Evolutionary conservation across 1,140 invertebrate genomes (phyloP), one percentile per base, ranked within the genome.

Genomic region (Melanaphis sacchari): DNA sequence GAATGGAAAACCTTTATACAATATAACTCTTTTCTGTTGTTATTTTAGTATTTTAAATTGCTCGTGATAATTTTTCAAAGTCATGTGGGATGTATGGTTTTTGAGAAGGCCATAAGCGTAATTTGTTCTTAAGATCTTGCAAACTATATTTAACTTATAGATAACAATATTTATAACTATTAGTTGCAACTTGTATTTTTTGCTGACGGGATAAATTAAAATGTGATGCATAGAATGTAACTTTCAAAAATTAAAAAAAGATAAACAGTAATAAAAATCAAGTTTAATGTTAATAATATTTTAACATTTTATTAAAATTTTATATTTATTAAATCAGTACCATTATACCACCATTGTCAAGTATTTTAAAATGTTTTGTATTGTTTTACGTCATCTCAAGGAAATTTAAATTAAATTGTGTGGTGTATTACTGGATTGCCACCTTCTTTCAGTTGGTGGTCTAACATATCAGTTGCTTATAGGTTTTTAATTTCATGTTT

Each of bases 21-120:
- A 4, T 46, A 21, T 87, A 36, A 88, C 21, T 36, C 5, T n/a
- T 43, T 36, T 38, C 21, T 84, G 8, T n/a, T 52, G 87, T 89
- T 89, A 52, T 52, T 89, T 89, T 38, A n/a, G 87, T 49, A 89
- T 89, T 18, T n/a, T 36, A 49, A 88, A 88, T 46, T 59, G 1
- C 18, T 88, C 8, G n/a, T 18, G n/a, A 52, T 76, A 36, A 36
- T 36, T 49, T 89, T 89, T 49, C 0, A 43, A 41, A 87, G 26
- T 87, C 41, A 76, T 76, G 5, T n/a, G n/a, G 31, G 15, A 76
- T 9, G 22, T 41, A 40, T 40, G 24, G 82, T 31, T 40, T 40
- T 41, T 40, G 40, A 40, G 24, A 82, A 82, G 11, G 24, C 21
- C 40, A 11, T 84, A 26, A 84, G 22, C 24, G 40, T 26, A 41